Evolutionary conservation across 2,888 invertebrate genomes (phyloP).

Genomic region (Timema podura): DNA sequence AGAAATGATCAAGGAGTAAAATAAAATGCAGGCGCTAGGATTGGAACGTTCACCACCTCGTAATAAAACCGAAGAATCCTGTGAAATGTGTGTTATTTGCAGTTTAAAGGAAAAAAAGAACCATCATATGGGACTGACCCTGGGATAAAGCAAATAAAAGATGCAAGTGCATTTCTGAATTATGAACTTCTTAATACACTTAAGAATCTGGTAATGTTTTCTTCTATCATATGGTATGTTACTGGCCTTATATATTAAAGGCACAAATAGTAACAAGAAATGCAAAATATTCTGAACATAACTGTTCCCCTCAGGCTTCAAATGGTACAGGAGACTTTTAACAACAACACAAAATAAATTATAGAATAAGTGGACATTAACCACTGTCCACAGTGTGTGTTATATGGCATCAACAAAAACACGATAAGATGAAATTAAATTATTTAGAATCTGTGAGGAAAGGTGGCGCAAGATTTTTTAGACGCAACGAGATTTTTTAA

Average conservation of each 20-base stretch:
- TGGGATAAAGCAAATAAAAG: not conserved
- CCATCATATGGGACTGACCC: not conserved
- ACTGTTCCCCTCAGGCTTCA: not conserved
- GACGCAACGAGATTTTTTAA: too few species aligned
- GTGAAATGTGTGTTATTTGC: too few species aligned
- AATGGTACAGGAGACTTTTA: not conserved
- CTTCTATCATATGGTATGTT: not conserved
- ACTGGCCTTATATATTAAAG: not conserved
- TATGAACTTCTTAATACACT: not conserved
- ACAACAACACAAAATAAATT: not conserved
- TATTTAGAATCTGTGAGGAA: not conserved
- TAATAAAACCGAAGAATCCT: too few species aligned
- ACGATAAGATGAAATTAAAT: not conserved
- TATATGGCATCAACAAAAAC: not conserved
- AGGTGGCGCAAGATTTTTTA: not conserved
- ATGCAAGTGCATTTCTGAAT: not conserved
- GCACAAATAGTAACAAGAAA: not conserved
- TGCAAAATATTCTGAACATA: not conserved
- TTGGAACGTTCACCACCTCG: too few species aligned
- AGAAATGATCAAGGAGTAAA: too few species aligned
- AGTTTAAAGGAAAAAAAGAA: too few species aligned
- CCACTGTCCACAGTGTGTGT: not conserved
- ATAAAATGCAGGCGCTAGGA: too few species aligned
- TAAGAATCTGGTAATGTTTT: not conserved
- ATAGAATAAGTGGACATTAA: not conserved